Evolutionary conservation across 2,113 vertebrate species (phyloP).

Genomic region (Okapia johnstoni): DNA sequence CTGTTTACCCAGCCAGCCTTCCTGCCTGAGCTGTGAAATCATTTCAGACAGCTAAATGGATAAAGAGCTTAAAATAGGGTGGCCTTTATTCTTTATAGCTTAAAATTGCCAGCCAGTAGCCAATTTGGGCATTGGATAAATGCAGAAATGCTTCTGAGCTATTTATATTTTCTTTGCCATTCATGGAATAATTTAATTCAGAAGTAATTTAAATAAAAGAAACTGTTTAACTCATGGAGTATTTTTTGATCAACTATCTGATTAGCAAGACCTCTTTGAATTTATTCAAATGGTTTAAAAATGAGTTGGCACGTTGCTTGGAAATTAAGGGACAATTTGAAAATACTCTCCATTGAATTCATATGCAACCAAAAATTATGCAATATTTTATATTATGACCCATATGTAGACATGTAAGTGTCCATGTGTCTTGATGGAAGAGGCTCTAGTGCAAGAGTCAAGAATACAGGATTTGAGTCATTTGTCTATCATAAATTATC

Average conservation of each 20-base stretch:
- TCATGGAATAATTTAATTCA: conserved; percentile 46
- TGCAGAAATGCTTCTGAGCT: conserved; percentile 48
- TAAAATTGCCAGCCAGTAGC: conserved; percentile 73
- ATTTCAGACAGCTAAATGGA: conserved; percentile 79
- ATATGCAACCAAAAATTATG: not conserved
- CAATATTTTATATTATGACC: not conserved
- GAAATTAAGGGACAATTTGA: not conserved
- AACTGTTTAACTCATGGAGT: not conserved
- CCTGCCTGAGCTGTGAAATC: conserved; percentile 73
- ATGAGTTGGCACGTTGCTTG: not conserved
- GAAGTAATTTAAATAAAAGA: conserved; percentile 36
- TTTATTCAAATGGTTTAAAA: conserved; percentile 3
- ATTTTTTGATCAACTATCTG: not conserved
- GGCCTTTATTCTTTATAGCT: conserved; percentile 77
- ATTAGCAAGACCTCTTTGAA: not conserved
- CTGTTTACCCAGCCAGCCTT: conserved; percentile 68
- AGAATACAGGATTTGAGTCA: not conserved
- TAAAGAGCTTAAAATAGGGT: conserved; percentile 80
- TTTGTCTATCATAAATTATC: not conserved
- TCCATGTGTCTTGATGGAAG: not conserved
- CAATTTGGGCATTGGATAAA: conserved; percentile 41
- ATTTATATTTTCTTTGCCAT: conserved; percentile 59
- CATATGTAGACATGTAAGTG: not conserved
- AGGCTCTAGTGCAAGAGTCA: not conserved
- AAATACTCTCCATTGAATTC: conserved; percentile 28